phyloP scores from a whole-genome alignment of 2,797 vertebrate genomes.

The Garrulus glandarius region DNA sequence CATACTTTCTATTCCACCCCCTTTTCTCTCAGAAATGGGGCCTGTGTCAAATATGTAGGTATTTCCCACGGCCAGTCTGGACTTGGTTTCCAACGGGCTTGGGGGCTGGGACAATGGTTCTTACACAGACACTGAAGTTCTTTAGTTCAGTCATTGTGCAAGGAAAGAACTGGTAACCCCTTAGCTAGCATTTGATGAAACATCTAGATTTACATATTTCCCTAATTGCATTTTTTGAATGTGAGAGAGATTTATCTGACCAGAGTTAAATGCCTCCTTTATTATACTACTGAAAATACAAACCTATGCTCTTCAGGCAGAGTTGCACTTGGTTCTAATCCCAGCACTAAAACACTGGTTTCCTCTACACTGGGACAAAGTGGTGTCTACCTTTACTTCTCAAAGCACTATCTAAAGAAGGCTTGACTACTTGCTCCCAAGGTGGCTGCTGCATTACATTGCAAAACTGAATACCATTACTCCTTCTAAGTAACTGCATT shows the following conservation, averaged over 20 bases:
- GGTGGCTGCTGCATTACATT: constrained; percentile 39
- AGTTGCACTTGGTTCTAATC: constrained; percentile 46
- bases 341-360: not conserved
- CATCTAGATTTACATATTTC: constrained; percentile 85
- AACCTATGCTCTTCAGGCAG: constrained; percentile 34
- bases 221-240: constrained; percentile 81
- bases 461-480: constrained; percentile 27
- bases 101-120: constrained; percentile 80
- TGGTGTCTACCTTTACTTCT: constrained; percentile 49
- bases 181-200: constrained; percentile 80
- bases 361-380: constrained; percentile 23
- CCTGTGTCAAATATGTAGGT: constrained; percentile 84
- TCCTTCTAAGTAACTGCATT: constrained; percentile 37
- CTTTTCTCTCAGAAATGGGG: constrained; percentile 80
- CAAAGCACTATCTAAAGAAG: constrained; percentile 39
- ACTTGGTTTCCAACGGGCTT: constrained; percentile 79
- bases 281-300: constrained; percentile 69
- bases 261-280: constrained; percentile 77
- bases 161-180: constrained; percentile 76
- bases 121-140: constrained; percentile 81
- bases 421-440: constrained; percentile 33
- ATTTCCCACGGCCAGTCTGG: constrained; percentile 83
- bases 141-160: constrained; percentile 84
- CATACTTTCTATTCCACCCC: constrained; percentile 78
- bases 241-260: constrained; percentile 78